phyloP scores from a whole-genome alignment of 2,113 vertebrate genomes.

The Gopherus flavomarginatus region DNA sequence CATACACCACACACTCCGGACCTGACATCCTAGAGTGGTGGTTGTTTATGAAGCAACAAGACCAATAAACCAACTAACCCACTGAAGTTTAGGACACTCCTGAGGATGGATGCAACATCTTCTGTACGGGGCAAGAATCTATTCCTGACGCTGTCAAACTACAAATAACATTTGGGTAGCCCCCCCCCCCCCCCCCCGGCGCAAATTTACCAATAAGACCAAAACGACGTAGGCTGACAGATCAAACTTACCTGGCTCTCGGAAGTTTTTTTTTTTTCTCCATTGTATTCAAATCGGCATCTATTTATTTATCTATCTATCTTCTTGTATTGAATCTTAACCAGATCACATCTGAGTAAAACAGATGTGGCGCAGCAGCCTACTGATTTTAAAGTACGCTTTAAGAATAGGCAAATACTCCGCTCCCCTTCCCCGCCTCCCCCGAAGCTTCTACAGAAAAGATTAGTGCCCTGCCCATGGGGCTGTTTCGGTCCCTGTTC shows the following conservation, averaged over 20 bases:
- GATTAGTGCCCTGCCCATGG: not conserved
- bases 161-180: too few species aligned
- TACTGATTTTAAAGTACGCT: not conserved
- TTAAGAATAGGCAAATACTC: not conserved
- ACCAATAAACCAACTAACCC: not conserved
- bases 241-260: not conserved
- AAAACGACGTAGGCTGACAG: not conserved
- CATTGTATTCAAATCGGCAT: not conserved
- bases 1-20: not conserved
- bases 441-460: not conserved
- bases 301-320: not conserved
- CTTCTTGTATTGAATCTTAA: not conserved
- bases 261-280: not conserved
- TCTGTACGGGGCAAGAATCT: too few species aligned
- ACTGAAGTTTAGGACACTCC: not conserved
- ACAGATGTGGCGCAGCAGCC: not conserved
- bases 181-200: too few species aligned
- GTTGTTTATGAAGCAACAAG: not conserved
- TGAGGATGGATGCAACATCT: not conserved
- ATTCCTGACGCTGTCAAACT: not conserved
- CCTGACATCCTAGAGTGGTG: not conserved
- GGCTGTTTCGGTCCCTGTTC: not conserved
- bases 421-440: fast-evolving
- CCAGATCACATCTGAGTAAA: not conserved
- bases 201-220: not conserved